Evolutionary conservation across 2,888 invertebrate species (phyloP).

Genomic region (Lypha dubia): DNA sequence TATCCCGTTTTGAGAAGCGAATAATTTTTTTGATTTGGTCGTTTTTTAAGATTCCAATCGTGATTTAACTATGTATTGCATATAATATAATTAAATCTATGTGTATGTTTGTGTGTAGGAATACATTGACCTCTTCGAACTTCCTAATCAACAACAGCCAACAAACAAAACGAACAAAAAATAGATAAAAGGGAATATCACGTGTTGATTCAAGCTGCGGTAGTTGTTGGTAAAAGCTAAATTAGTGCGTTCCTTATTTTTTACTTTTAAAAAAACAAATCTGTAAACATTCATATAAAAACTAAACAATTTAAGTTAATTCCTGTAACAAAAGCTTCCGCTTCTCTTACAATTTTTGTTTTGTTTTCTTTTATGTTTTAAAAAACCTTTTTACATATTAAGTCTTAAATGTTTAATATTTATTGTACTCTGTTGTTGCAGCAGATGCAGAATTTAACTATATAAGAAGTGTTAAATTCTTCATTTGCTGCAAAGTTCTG

Average conservation of each 20-base stretch:
- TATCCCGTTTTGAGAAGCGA: no score
- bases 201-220: constrained; percentile 82
- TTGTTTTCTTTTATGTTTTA: constrained; percentile 12
- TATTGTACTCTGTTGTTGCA: constrained; percentile 41
- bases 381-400: constrained; percentile 38
- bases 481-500: constrained; percentile 45
- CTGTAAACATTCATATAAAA: constrained; percentile 55
- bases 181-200: constrained; percentile 79
- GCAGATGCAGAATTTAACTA: constrained; percentile 51
- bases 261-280: constrained; percentile 50
- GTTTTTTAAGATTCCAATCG: constrained; percentile 34
- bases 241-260: constrained; percentile 78
- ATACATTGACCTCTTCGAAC: constrained; percentile 48
- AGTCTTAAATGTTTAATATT: constrained; percentile 50
- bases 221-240: constrained; percentile 83
- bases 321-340: constrained; percentile 51
- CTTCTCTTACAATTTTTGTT: constrained; percentile 27
- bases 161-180: constrained; percentile 45
- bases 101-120: background rate
- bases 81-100: background rate
- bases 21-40: background rate
- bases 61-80: constrained; percentile 28
- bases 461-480: constrained; percentile 1
- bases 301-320: constrained; percentile 57
- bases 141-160: constrained; percentile 24